Evolutionary conservation across 1,140 invertebrate genomes (phyloP), one percentile per base, ranked within the genome.

Genomic region (Drosophila melanica): DNA sequence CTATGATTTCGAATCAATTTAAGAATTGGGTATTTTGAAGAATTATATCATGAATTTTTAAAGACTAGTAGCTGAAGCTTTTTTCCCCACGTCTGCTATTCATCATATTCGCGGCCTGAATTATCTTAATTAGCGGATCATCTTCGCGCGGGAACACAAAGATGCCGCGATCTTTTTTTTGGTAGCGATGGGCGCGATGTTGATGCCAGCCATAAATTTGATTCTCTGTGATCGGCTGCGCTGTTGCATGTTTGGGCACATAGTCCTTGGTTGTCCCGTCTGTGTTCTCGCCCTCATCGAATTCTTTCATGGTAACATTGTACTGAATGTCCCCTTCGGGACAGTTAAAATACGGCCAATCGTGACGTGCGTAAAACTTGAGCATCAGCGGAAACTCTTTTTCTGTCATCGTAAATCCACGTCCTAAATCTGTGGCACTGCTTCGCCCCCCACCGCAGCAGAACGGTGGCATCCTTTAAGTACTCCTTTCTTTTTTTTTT

Each of bases 141-240:
- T 53, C 64, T 16, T 81, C 75, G 14, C 71, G 89, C 4, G 90
- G 91, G 60, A 87, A 87, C 39, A 74, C 58, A 11, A 72, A 85
- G 47, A 74, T 50, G n/a, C 85, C 77, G 11, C 82, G 77, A 63
- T 86, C 81, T n/a, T 57, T 54, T 27, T 55, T 64, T 1, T 72
- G 39, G 60, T 90, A 86, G 18, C 64, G 77, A 60, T 64, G 45
- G 9, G 78, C 79, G 1, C 77, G 78, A 51, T 85, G 60, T 1
- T 84, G 71, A 50, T 90, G 81, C 86, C 86, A 90, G 50, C 85
- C 85, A 41, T 89, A 89, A 4, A 80, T 44, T 50, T 89, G 84
- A 54, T 89, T 89, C 14, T 45, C 53, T 0, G 85, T 89, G 39
- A 80, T 72, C 1, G 84, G 84, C 12, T 79, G 76, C 3, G 74